Conservation (phyloP, 2,113 vertebrate species). For the Aptenodytes forsteri region DNA sequence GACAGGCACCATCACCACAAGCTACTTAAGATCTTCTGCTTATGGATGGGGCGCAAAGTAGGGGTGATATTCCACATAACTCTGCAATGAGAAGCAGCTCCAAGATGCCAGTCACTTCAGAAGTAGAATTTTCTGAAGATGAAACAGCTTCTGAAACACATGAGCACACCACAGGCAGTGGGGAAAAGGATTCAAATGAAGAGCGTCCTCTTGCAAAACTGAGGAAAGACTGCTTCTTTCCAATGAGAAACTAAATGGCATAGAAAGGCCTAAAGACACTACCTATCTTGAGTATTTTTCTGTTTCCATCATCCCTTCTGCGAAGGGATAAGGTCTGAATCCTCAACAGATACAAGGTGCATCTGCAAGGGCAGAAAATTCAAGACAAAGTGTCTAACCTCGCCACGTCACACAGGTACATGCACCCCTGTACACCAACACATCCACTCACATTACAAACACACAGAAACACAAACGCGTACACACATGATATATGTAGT, state of each 20-base stretch:
- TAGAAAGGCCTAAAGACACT: neutral
- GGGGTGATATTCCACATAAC: neutral
- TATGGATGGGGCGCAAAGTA: neutral
- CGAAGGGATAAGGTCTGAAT: neutral
- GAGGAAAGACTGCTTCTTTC: neutral
- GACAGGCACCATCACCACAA: neutral
- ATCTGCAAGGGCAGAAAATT: neutral
- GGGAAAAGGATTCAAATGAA: neutral
- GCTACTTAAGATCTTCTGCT: neutral
- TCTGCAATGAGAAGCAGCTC: neutral
- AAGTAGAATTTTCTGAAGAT: neutral
- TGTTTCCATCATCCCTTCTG: neutral
- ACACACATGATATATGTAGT: rapidly evolving
- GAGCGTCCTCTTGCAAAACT: neutral
- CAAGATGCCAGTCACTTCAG: neutral
- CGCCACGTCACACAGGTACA: rapidly evolving
- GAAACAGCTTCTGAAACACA: neutral
- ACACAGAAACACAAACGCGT: neutral
- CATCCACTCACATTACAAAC: too few species aligned
- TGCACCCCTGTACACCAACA: neutral
- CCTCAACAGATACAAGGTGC: neutral
- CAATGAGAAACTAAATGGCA: neutral
- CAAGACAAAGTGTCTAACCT: neutral
- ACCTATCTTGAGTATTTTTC: neutral
- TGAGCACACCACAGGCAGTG: neutral